Conservation (phyloP, 2,888 invertebrate species). For the Morpho deidamia region DNA sequence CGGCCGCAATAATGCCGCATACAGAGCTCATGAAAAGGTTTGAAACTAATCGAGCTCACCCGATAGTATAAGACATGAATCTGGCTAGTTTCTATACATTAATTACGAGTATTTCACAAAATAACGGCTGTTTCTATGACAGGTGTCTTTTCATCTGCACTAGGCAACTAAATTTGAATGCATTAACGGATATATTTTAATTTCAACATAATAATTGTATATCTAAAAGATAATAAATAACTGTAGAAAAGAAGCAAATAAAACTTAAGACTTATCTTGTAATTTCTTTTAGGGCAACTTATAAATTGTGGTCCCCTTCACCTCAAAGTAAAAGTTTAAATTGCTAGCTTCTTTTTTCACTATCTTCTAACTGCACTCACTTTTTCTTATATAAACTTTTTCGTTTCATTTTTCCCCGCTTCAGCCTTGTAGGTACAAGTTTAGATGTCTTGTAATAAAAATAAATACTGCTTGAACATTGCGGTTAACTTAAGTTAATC, state of each 20-base stretch:
- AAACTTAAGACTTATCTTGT: conserved; percentile 36
- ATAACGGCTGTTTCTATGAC: too few relatives aligned
- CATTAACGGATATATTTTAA: too few relatives aligned
- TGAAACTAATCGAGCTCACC: too few relatives aligned
- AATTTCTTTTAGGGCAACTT: conserved; percentile 58
- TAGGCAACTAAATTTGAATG: too few relatives aligned
- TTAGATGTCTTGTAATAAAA: conserved; percentile 33
- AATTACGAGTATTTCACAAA: too few relatives aligned
- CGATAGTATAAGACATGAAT: too few relatives aligned
- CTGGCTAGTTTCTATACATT: too few relatives aligned
- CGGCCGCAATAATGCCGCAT: too few relatives aligned
- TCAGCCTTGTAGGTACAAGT: conserved; percentile 36
- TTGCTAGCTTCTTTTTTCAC: conserved; percentile 70
- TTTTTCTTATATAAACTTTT: conserved; percentile 76
- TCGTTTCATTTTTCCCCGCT: conserved; percentile 61
- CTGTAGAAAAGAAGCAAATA: background rate
- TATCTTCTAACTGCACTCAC: conserved; percentile 64
- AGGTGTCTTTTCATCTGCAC: too few relatives aligned
- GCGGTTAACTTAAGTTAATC: conserved; percentile 20
- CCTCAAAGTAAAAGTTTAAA: conserved; percentile 63
- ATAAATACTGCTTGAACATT: conserved; percentile 28
- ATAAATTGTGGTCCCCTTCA: conserved; percentile 54
- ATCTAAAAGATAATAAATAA: too few relatives aligned
- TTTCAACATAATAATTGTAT: too few relatives aligned
- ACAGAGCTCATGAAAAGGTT: too few relatives aligned